Evolutionary conservation across 1,140 invertebrate species (phyloP).

Genomic region (Cherax destructor): DNA sequence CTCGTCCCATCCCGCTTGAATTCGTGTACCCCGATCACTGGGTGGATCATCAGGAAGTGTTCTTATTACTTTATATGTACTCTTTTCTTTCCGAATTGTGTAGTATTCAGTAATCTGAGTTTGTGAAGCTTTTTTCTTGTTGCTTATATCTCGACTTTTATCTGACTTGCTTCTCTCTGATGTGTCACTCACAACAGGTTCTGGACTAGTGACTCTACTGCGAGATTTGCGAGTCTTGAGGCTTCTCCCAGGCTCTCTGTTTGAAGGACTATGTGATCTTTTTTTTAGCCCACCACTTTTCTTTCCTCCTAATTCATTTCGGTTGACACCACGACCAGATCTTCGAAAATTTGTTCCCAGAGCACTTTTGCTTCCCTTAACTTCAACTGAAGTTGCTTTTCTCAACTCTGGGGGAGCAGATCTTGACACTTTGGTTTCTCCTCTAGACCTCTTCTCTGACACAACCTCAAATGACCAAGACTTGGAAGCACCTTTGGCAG

Average conservation of each 20-base stretch:
- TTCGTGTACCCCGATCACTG: conserved; percentile 22
- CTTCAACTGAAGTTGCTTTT: conserved; percentile 21
- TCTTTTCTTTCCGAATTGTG: conserved; percentile 62
- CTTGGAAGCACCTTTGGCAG: conserved; percentile 64
- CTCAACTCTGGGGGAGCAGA: conserved; percentile 66
- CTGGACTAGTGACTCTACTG: conserved; percentile 63
- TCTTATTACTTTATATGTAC: conserved; percentile 59
- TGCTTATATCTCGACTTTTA: conserved; percentile 21
- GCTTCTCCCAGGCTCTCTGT: conserved; percentile 59
- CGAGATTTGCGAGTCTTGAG: conserved; percentile 59
- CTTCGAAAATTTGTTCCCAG: conserved; percentile 23
- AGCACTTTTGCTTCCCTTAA: conserved; percentile 31
- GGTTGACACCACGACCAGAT: conserved; percentile 37
- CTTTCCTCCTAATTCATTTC: conserved; percentile 23
- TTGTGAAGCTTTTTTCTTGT: conserved; percentile 53
- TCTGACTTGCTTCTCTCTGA: conserved; percentile 48
- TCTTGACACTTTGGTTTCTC: conserved; percentile 55
- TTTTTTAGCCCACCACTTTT: conserved; percentile 58
- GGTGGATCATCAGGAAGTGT: conserved; percentile 62
- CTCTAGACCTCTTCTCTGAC: conserved; percentile 46
- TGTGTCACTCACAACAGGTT: conserved; percentile 49
- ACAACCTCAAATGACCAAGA: conserved; percentile 55
- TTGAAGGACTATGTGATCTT: conserved; percentile 59
- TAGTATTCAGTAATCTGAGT: conserved; percentile 61
- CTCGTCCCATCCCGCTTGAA: conserved; percentile 30